Base-by-base conservation (phyloP, 2,888 invertebrate genomes). In the Heliconius ismenius region DNA sequence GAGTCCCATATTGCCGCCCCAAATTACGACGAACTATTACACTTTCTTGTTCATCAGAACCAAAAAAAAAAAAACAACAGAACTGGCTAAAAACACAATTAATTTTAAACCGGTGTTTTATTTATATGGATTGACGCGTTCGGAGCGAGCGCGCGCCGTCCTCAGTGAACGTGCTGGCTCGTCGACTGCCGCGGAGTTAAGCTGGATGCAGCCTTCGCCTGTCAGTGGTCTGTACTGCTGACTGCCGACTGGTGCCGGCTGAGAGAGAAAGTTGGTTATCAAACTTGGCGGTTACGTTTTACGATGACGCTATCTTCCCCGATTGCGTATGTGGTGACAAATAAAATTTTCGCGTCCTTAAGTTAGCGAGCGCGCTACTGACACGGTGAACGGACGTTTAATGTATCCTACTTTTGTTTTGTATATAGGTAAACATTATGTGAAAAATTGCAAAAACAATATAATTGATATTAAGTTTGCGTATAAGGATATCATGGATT, bases 221-320 rank as follows among this genome's bases (percentile, higher is more conserved):
- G 75, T 75, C 79, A 7, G 69, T 54, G 36, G 70, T 70, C 70
- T 77, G 79, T 76, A 74, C 77, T 80, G 80, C 79, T 82, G 69
- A 81, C 32, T 32, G 32, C 32, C 32, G 32, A 32, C 32, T 32
- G 32, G 32, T 80, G 80, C 79, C 82, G 69, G 80, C 82, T 68
- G 86, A 87, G 92, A 92, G 92, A 93, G 93, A 93, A 93, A 93
- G 93, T 93, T 90, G 85, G 92, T 92, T 92, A 92, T 92, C 91
- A 92, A 92, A 92, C 92, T 88, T 86, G 86, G 91, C 89, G 90
- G 92, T 93, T 93, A 93, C 93, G 92, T 93, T 90, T 84, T 83
- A 84, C 86, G 92, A 92, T 93, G 93, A 93, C 93, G 93, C 90
- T 88, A 86, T 89, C 91, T 88, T 90, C 90, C 86, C 84, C 89